Conservation (phyloP, 92 coral and sea anemone genomes). For the Diadumene lineata region DNA sequence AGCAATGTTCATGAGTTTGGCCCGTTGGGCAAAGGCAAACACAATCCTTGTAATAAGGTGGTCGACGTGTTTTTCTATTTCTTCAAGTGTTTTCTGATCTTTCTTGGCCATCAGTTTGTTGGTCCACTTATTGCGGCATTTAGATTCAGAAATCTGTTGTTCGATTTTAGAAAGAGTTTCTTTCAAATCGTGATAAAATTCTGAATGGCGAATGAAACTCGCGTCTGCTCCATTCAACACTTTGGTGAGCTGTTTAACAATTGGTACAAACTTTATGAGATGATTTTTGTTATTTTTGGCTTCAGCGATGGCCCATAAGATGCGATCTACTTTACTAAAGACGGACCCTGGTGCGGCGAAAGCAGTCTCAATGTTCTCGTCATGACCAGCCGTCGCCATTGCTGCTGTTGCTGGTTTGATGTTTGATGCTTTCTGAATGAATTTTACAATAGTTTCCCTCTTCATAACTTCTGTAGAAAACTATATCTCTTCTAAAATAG, state of each 20-base stretch:
- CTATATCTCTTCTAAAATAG: neutral
- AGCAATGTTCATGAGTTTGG: conserved; percentile 62
- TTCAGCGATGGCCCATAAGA: conserved; percentile 84
- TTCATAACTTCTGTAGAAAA: conserved; percentile 42
- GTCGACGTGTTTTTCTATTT: conserved; percentile 80
- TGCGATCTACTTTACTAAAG: conserved; percentile 74
- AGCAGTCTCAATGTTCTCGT: conserved; percentile 25
- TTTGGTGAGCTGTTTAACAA: conserved; percentile 80
- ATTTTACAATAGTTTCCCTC: conserved; percentile 34
- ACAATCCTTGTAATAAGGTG: conserved; percentile 87
- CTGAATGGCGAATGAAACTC: conserved; percentile 81
- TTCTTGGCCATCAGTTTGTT: conserved; percentile 83
- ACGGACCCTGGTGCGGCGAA: conserved; percentile 68
- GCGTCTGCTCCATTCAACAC: conserved; percentile 92
- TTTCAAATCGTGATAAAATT: conserved; percentile 89
- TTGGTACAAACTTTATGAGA: conserved; percentile 72
- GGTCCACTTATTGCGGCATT: conserved; percentile 71
- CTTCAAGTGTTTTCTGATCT: conserved; percentile 78
- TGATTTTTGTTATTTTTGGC: conserved; percentile 89
- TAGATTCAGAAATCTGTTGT: conserved; percentile 68
- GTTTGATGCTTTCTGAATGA: conserved; percentile 26
- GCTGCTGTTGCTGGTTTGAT: conserved; percentile 8
- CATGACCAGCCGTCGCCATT: conserved; percentile 21
- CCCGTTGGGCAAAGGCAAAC: conserved; percentile 90
- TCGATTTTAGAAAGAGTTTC: conserved; percentile 80